Evolutionary conservation across 92 coral and sea anemone species (phyloP).

Genomic region (Phenganax marumi): DNA sequence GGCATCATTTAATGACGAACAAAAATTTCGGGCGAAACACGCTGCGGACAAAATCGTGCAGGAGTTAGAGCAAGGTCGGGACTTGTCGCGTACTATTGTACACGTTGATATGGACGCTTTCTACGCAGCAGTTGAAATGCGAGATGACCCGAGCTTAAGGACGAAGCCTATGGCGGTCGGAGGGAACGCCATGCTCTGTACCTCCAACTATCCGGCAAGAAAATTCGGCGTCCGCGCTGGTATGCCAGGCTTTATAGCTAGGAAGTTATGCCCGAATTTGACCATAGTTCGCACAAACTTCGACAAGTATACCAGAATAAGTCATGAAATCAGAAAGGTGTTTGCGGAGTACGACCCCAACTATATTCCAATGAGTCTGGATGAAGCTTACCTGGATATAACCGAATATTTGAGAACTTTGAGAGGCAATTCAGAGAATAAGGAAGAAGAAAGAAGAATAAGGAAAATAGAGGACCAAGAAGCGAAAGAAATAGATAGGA

Average conservation of each 20-base stretch:
- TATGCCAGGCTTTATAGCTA: slow-evolving; percentile 99
- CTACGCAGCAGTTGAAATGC: slow-evolving; percentile 95
- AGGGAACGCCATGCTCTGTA: slow-evolving; percentile 79
- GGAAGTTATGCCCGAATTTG: slow-evolving; percentile 89
- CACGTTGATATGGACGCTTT: slow-evolving; percentile 99
- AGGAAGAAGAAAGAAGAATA: neutral
- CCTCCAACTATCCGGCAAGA: slow-evolving; percentile 92
- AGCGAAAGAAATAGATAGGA: neutral
- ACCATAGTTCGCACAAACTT: slow-evolving; percentile 73
- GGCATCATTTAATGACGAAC: slow-evolving; percentile 58
- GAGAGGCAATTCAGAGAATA: neutral
- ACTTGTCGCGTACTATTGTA: slow-evolving; percentile 81
- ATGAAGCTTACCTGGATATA: slow-evolving; percentile 91
- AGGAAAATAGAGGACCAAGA: neutral
- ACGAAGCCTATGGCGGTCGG: slow-evolving; percentile 99
- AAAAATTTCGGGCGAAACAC: slow-evolving; percentile 65
- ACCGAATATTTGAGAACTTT: slow-evolving; percentile 65
- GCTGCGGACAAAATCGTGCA: slow-evolving; percentile 65
- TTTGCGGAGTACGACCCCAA: slow-evolving; percentile 79
- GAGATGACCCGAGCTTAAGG: slow-evolving; percentile 76
- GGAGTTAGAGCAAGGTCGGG: slow-evolving; percentile 80
- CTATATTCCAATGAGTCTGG: slow-evolving; percentile 81
- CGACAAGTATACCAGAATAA: slow-evolving; percentile 75
- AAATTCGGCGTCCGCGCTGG: slow-evolving; percentile 95
- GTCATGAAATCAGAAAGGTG: slow-evolving; percentile 71